Evolutionary conservation across 2,797 vertebrate genomes (phyloP).

Genomic region (Cynodonichthys magdalenae): DNA sequence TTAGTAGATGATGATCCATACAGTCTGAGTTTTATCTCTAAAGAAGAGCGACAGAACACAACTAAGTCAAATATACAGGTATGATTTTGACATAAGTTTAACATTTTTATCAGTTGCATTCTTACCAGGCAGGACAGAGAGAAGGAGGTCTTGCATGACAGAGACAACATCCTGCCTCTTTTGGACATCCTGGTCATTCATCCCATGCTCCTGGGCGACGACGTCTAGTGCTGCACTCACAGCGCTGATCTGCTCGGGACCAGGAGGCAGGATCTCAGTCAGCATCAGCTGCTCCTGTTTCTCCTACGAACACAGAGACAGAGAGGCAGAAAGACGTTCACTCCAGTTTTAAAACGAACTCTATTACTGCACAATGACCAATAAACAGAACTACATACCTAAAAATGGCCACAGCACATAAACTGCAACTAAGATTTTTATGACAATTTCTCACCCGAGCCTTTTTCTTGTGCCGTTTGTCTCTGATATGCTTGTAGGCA

Average conservation of each 20-base stretch:
- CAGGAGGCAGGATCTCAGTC: constrained; percentile 86
- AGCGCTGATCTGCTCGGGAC: constrained; percentile 82
- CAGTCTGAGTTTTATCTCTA: constrained; percentile 90
- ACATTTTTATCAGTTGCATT: not conserved
- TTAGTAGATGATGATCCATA: constrained; percentile 93
- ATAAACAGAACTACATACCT: not conserved
- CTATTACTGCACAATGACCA: not conserved
- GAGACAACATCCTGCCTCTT: constrained; percentile 80
- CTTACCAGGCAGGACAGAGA: constrained; percentile 87
- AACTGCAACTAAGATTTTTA: too few species aligned
- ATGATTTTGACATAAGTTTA: not conserved
- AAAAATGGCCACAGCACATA: not conserved
- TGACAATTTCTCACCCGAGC: constrained; percentile 80
- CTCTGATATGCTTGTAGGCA: constrained; percentile 90
- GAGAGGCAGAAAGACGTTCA: not conserved
- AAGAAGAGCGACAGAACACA: constrained; percentile 21
- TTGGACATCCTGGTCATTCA: constrained; percentile 84
- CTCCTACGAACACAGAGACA: constrained; percentile 76
- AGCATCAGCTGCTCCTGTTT: constrained; percentile 88
- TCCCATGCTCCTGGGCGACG: constrained; percentile 83
- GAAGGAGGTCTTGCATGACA: constrained; percentile 86
- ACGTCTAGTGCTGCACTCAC: constrained; percentile 83
- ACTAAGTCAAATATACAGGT: not conserved
- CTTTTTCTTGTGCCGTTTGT: constrained; percentile 90
- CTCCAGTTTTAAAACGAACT: not conserved